These are phyloP conservation scores for Peromyscus nudipes DNA, from an alignment of 2,797 vertebrate genomes.

Conservation along the genomic window DNA sequence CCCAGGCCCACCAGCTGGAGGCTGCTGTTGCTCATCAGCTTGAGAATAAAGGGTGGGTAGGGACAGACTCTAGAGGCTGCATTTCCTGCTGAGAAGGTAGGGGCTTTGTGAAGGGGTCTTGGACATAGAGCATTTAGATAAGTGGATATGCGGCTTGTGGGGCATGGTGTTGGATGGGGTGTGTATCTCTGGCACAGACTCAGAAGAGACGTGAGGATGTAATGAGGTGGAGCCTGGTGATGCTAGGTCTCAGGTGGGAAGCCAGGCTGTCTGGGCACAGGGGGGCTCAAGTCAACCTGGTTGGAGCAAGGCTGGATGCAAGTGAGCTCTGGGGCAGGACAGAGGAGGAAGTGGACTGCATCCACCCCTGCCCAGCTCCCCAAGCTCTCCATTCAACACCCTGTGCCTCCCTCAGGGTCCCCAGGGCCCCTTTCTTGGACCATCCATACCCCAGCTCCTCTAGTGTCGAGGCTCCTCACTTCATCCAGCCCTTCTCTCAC, in stretches of 20 bases:
- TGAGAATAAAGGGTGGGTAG: background rate
- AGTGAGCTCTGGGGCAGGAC: rapidly evolving
- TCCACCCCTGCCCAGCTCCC: background rate
- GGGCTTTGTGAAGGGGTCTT: background rate
- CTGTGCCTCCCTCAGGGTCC: rapidly evolving
- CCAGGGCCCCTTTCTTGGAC: background rate
- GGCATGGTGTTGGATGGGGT: background rate
- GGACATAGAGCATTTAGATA: rapidly evolving
- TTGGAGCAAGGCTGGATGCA: no score
- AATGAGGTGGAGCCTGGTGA: rapidly evolving
- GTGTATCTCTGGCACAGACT: background rate
- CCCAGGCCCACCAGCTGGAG: background rate
- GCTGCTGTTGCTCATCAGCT: background rate
- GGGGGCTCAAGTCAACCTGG: background rate
- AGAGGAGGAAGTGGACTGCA: rapidly evolving
- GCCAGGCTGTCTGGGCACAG: background rate
- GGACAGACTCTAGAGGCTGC: background rate
- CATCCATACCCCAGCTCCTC: background rate
- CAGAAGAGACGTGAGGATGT: background rate
- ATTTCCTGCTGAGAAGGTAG: background rate
- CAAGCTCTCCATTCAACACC: background rate
- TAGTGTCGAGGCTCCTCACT: background rate
- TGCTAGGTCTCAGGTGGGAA: background rate
- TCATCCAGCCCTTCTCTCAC: background rate
- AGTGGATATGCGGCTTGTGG: rapidly evolving